Base-by-base conservation (phyloP, 1,140 invertebrate species). In the Cataglyphis hispanica region DNA sequence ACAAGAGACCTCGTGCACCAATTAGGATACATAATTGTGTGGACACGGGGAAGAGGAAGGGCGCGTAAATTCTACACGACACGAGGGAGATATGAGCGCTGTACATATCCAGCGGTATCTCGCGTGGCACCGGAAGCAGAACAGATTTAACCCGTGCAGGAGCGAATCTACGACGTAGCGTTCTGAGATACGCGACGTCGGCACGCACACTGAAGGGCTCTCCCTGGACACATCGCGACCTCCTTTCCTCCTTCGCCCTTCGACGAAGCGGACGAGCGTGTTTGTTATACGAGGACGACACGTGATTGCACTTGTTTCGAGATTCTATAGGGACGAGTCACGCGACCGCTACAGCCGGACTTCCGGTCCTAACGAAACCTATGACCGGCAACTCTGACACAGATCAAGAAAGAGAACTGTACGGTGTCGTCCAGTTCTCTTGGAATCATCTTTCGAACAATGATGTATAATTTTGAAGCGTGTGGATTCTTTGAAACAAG, bases 131-230 rank as follows among this genome's bases (percentile, higher is more conserved):
- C 87, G 89, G 85, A 90, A 91, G 85, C 76, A 85, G 66, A 77
- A 88, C 85, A 83, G 87, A 90, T 91, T 89, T 87, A 85, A 88
- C 89, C 86, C 85, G 76, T 60, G 72, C 76, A 66, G 75, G 61
- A 60, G 58, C 56, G 60, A 90, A 91, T 90, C 89, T 88, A 90
- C 89, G 89, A 83, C 63, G 66, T 83, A 91, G 86, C 85, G 61
- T 8, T 58, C 77, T 88, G 88, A 91, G 88, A 91, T 91, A 91
- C 86, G 90, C 88, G 88, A 86, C 69, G 84, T 88, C 67, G 40
- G 67, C 90, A 91, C 90, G 90, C 90, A 90, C 90, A 34, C 66
- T 56, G n/a, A 19, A 50, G 40, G n/a, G n/a, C 72, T 83, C 31
- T 76, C 63, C 46, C 19, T 22, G 56, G 50, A 69, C 77, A 31